Evolutionary conservation across 2,797 vertebrate species (phyloP), one percentile per base, ranked within the genome.

Genomic region (Sandelia bainsii): DNA sequence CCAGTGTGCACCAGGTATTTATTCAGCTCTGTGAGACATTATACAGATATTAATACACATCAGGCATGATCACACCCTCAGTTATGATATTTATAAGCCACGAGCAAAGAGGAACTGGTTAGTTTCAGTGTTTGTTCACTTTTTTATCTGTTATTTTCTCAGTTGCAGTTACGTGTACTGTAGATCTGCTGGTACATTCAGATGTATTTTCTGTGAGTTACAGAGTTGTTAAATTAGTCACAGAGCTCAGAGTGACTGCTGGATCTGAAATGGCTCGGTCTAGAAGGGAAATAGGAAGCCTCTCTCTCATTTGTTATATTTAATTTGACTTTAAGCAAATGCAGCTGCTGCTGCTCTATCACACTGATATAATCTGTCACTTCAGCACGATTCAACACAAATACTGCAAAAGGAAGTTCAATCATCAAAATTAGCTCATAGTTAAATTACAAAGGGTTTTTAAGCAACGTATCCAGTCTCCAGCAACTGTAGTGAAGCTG

Each of bases 1-100:
- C 89, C 61, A 95, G 93, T 16, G 67, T 96, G 51, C 17, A 87
- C 0, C 95, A 95, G 94, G 94, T 95, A 74, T 32, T 22, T 8
- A 63, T 29, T 40, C 5, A 5, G 0, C 0, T 3, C 1, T 1
- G n/a, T 7, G 23, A 46, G 27, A 58, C 2, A 1, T 1, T n/a
- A 8, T 13, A 40, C 39, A 40, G 14, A 48, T 8, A 56, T 25
- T 17, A 19, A 16, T 20, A 20, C n/a, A 2, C 14, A 23, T 17
- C n/a, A 25, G 34, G 6, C 20, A 6, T 3, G 4, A 46, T 44
- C 14, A 19, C 23, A 32, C 6, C 45, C 10, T 48, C 40, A 8
- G 44, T 23, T 37, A 11, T 58, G 5, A 9, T 20, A 20, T 20
- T 65, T 3, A 12, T 44, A 3, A 23, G 2, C 42, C 8, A 27